Evolutionary conservation across 2,797 vertebrate species (phyloP).

Genomic region (Molossus alvarezi): DNA sequence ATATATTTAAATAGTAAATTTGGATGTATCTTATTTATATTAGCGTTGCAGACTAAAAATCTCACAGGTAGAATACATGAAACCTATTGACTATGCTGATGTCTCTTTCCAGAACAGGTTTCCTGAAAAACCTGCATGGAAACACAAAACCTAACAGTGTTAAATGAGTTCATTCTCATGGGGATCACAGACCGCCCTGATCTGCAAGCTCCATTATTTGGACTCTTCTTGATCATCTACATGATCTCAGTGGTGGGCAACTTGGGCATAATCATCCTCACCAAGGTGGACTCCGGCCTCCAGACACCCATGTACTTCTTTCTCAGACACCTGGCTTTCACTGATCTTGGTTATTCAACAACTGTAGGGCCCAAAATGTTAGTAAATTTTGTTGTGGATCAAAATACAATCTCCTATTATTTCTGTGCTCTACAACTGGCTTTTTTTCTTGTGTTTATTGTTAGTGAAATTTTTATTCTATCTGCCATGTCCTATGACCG

Average conservation of each 20-base stretch:
- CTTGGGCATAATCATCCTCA: slow-evolving; percentile 66
- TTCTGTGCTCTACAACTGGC: slow-evolving; percentile 51
- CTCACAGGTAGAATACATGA: not conserved
- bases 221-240: slow-evolving; percentile 73
- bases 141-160: not conserved
- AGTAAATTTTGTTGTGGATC: slow-evolving; percentile 46
- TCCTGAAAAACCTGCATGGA: not conserved
- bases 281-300: slow-evolving; percentile 58
- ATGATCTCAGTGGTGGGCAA: slow-evolving; percentile 63
- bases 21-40: too few relatives aligned
- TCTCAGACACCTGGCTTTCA: slow-evolving; percentile 57
- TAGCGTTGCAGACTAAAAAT: too few relatives aligned
- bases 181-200: slow-evolving; percentile 44
- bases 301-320: slow-evolving; percentile 77
- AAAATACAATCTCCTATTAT: slow-evolving; percentile 58
- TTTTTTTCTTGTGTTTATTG: slow-evolving; percentile 26
- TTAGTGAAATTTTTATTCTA: slow-evolving; percentile 19
- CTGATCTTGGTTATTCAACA: slow-evolving; percentile 74
- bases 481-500: not conserved
- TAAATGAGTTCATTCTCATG: slow-evolving; percentile 43
- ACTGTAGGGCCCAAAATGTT: slow-evolving; percentile 73
- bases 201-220: slow-evolving; percentile 49
- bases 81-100: not conserved
- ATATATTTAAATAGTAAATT: not conserved
- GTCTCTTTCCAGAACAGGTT: not conserved